A percentile compares a stretch with the other conserved stretches of the same genome.
Conservation (phyloP, 2,797 vertebrate species). For the Falco berigora region DNA sequence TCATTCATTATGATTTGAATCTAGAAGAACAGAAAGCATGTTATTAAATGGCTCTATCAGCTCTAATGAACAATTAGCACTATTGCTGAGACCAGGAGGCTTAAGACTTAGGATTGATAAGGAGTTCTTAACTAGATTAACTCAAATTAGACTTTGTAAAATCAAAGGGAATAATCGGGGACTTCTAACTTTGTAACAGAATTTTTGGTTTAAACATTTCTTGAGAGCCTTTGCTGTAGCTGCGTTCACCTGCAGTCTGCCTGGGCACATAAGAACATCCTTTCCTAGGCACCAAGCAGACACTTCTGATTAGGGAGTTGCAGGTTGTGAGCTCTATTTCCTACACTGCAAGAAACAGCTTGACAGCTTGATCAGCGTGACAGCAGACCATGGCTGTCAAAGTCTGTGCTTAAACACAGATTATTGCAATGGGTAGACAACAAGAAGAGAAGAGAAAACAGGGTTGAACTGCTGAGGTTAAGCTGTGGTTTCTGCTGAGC, state of each 20-base stretch:
- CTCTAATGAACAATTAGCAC: neutral
- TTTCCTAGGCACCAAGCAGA: neutral
- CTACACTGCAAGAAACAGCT: neutral
- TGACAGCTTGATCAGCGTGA: conserved; percentile 23
- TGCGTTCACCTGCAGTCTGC: neutral
- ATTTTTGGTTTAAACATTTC: neutral
- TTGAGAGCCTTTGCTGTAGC: neutral
- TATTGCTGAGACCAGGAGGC: neutral
- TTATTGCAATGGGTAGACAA: neutral
- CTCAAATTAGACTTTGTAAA: neutral
- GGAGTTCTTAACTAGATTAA: neutral
- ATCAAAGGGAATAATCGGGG: neutral
- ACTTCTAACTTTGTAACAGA: neutral
- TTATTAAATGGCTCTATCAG: neutral
- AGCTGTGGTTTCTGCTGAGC: neutral
- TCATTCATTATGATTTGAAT: neutral
- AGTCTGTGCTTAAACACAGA: neutral
- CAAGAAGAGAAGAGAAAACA: neutral
- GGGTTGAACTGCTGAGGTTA: neutral
- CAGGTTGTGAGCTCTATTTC: neutral
- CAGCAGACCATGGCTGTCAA: neutral
- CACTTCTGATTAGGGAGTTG: neutral
- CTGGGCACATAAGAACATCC: neutral
- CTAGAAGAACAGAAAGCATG: neutral
- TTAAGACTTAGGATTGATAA: neutral